These are phyloP conservation scores for Macquaria australasica DNA, from an alignment of 2,113 vertebrate species.

Conservation along the genomic window DNA sequence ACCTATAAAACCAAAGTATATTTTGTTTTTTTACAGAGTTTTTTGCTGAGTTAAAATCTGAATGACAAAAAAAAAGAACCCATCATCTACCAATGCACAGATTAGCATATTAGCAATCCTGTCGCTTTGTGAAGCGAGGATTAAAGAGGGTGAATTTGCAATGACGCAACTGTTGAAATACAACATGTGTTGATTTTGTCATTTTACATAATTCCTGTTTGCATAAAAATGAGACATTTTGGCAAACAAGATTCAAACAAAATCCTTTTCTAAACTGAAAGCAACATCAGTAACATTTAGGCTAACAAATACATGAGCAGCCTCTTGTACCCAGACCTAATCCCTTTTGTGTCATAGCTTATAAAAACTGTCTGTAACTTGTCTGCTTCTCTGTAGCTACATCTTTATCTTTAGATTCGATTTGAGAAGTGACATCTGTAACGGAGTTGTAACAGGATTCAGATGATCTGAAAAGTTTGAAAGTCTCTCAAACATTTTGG, in stretches of 20 bases:
- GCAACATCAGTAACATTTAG: background rate
- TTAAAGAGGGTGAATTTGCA: too few relatives aligned
- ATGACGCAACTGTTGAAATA: too few relatives aligned
- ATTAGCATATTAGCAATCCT: background rate
- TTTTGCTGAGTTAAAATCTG: background rate
- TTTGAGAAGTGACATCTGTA: background rate
- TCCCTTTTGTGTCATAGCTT: background rate
- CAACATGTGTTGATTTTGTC: background rate
- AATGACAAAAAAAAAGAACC: background rate
- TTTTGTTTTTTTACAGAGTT: background rate
- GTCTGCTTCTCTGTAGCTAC: background rate
- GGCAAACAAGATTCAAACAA: background rate
- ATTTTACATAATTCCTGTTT: background rate
- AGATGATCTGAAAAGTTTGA: background rate
- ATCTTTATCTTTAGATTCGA: background rate
- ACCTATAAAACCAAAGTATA: too few relatives aligned
- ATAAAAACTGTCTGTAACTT: background rate
- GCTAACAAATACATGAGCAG: background rate
- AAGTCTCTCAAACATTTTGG: background rate
- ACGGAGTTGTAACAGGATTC: background rate
- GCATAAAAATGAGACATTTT: background rate
- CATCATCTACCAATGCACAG: too few relatives aligned
- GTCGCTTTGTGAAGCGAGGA: too few relatives aligned
- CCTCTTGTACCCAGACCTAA: too few relatives aligned
- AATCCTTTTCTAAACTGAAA: background rate